Evolutionary conservation across 2,888 invertebrate species (phyloP), one percentile per base, ranked within the genome.

Genomic region (Agrilus biguttatus): DNA sequence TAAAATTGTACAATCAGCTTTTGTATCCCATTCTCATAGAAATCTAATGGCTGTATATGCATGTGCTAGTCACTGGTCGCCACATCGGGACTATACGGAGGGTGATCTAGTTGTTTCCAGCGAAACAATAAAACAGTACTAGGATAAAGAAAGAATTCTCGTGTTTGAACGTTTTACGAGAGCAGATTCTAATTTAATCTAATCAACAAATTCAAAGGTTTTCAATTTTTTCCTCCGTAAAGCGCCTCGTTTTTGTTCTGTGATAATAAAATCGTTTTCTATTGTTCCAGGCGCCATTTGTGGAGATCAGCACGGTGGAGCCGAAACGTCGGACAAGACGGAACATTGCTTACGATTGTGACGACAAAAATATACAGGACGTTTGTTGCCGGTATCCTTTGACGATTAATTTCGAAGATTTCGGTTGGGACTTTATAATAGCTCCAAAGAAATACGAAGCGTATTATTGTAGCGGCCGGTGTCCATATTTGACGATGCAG

Each of bases 361-460:
- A 83, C 44, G 89, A 88, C 54, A 75, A 77, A 34, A 57, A 56
- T 49, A 60, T 81, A 52, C 89, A 92, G 58, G 76, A 80, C 23
- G 75, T 89, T 37, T 97, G 97, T 68, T 97, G 97, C 61, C 81
- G 95, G 5, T 93, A 92, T 66, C 92, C 93, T 1, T 73, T 96
- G 36, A 81, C 81, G 12, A 90, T 97, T 13, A 90, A 95, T 70
- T 97, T 97, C 64, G 86, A 87, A 53, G 81, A 83, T 59, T 92
- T 96, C 61, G 93, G 93, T 21, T 96, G 95, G 92, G 90, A 95
- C 61, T 97, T 93, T 83, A 88, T 97, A 56, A 90, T 97, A 45
- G 93, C 93, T 0, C 97, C 97, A 0, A 90, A 89, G 57, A 75
- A 80, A 47, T 97, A 95, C 70, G 86, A 89, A 58, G 95, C 96